A percentile compares a stretch with the other conserved stretches of the same genome.
Conservation (phyloP, 2,113 vertebrate species). For the Brachyhypopomus gauderio region DNA sequence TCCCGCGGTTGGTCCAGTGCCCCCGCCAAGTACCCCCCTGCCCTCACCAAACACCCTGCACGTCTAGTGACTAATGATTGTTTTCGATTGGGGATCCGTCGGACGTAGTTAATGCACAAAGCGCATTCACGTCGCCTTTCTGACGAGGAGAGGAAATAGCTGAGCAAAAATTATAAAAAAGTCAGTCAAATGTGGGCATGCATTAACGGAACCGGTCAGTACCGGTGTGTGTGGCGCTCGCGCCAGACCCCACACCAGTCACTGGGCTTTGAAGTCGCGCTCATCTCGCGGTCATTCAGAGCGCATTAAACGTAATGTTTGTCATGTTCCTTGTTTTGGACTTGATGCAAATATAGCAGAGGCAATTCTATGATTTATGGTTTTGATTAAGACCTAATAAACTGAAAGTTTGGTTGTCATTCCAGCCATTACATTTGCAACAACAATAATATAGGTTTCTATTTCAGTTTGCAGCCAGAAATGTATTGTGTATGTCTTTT, state of each 20-base stretch:
- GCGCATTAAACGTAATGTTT: not conserved
- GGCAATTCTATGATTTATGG: not conserved
- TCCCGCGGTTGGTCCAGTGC: slow-evolving; percentile 51
- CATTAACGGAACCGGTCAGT: slow-evolving; percentile 38
- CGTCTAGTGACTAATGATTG: not conserved
- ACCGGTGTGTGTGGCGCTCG: slow-evolving; percentile 31
- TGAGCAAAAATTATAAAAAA: not conserved
- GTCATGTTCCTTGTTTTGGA: not conserved
- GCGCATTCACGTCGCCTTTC: slow-evolving; percentile 7
- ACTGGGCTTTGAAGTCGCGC: not conserved
- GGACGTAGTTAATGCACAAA: slow-evolving; percentile 14
- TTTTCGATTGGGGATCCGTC: slow-evolving; percentile 22
- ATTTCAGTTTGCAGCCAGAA: too few species aligned
- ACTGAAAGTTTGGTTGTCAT: not conserved
- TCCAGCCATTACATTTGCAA: not conserved
- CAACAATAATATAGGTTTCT: not conserved
- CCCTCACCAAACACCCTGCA: not conserved
- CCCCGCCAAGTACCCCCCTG: not conserved
- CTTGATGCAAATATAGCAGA: not conserved
- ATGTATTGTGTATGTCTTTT: not conserved
- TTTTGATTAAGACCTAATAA: not conserved
- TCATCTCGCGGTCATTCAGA: not conserved
- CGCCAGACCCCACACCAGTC: not conserved
- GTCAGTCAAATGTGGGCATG: not conserved
- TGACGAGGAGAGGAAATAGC: slow-evolving; percentile 27